Evolutionary conservation across 2,113 vertebrate species (phyloP).

Genomic region (Falco punctatus): DNA sequence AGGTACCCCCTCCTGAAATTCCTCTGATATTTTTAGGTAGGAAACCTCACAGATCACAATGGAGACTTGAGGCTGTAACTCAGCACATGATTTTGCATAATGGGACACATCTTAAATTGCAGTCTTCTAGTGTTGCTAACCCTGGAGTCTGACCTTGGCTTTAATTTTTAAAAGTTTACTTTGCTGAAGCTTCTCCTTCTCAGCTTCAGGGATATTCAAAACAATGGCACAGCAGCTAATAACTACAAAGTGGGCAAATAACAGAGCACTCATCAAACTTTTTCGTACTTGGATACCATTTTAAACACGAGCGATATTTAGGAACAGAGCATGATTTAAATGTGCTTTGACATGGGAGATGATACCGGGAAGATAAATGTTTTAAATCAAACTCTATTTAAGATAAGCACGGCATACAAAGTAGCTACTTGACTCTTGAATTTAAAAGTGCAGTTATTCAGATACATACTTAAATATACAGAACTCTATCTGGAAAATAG

Average conservation of each 20-base stretch:
- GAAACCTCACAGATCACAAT: background rate
- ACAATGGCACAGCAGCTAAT: background rate
- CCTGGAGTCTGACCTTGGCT: conserved; percentile 5
- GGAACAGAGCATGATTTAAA: conserved; percentile 41
- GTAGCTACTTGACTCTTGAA: conserved; percentile 54
- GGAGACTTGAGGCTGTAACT: conserved; percentile 9
- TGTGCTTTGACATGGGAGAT: conserved; percentile 49
- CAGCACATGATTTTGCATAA: conserved; percentile 44
- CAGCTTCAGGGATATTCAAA: background rate
- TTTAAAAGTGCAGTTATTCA: conserved; percentile 39
- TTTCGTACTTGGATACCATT: background rate
- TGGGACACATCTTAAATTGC: conserved; percentile 23
- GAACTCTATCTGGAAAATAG: conserved; percentile 14
- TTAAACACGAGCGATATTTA: background rate
- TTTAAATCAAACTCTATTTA: conserved; percentile 60
- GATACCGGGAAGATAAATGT: conserved; percentile 48
- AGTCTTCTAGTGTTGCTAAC: background rate
- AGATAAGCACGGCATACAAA: conserved; percentile 53
- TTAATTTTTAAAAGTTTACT: conserved; percentile 61
- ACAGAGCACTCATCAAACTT: background rate
- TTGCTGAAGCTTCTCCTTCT: conserved; percentile 1
- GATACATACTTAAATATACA: conserved; percentile 3
- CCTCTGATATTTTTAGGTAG: background rate
- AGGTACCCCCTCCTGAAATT: background rate
- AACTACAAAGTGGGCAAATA: conserved; percentile 18